Conservation (phyloP, 2,113 vertebrate genomes). For the Pampusana beccarii region DNA sequence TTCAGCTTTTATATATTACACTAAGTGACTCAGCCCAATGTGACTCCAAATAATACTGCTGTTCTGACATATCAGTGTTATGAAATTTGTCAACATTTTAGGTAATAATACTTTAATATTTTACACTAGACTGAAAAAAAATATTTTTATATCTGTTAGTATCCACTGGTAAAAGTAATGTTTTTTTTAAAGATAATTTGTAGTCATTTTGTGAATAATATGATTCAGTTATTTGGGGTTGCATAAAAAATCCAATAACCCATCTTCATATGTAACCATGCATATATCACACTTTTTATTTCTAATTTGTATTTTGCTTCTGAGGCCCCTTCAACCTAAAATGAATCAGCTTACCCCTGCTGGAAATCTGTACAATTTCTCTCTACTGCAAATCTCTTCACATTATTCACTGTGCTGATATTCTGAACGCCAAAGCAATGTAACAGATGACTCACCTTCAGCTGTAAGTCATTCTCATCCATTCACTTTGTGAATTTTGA, state of each 20-base stretch:
- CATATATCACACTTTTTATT: neutral
- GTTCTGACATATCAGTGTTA: neutral
- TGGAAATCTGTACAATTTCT: neutral
- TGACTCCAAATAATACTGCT: neutral
- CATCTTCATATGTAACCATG: neutral
- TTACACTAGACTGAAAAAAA: neutral
- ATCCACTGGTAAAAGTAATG: neutral
- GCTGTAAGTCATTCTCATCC: neutral
- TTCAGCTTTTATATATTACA: neutral
- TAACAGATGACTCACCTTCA: constrained; percentile 16
- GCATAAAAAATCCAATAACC: neutral
- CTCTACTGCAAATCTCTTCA: neutral
- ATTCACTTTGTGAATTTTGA: neutral
- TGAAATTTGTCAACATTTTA: neutral
- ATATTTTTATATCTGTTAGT: neutral
- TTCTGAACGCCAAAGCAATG: neutral
- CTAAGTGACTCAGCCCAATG: neutral
- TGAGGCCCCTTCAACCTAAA: neutral
- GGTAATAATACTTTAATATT: neutral
- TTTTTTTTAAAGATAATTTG: neutral
- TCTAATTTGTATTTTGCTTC: neutral
- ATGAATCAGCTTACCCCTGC: neutral
- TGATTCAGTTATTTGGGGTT: neutral
- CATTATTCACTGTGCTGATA: neutral
- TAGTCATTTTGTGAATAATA: neutral